Evolutionary conservation across 2,113 vertebrate species (phyloP), one percentile per base, ranked within the genome.

Genomic region (Tyto alba): DNA sequence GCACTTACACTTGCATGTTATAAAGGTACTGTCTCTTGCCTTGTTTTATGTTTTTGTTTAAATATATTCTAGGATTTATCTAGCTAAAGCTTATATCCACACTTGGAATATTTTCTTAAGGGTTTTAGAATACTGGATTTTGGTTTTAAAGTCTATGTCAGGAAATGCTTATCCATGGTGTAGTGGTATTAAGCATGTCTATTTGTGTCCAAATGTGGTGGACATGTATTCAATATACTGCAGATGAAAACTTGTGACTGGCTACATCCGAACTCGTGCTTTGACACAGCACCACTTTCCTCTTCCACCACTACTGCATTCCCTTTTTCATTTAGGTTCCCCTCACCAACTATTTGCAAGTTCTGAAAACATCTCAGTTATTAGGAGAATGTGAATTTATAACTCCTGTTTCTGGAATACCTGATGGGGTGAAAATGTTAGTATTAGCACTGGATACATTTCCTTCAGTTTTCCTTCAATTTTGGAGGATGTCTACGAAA

Each of bases 1-100:
- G 99, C 99, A 63, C 99, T 99, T 97, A 99, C 99, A 32, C 98
- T 99, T 79, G 99, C 99, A 57, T 99, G 99, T 98, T 99, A 99
- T 92, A 99, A 99, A 99, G 99, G 99, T 99, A 98, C 63, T 50
- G 47, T 80, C 55, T 89, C 50, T 53, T 84, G 48, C 52, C 7
- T 76, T 69, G 21, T 13, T 85, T 66, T 47, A 67, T 69, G 1
- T 23, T 63, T 48, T 30, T 40, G 9, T 56, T 41, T 43, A 3
- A 16, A 50, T 67, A 52, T 63, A 6, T 50, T 57, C 52, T 69
- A 27, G 64, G 36, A 32, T 80, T 88, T 88, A 20, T 77, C 40
- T 64, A 68, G 29, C 17, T 81, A 11, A 77, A 90, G 17, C 48
- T 81, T 75, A 34, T 40, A 78, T 36, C 10, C 38, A 1, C 53